Base-by-base conservation (phyloP, 2,888 invertebrate genomes). In the Clepsis dumicolana region DNA sequence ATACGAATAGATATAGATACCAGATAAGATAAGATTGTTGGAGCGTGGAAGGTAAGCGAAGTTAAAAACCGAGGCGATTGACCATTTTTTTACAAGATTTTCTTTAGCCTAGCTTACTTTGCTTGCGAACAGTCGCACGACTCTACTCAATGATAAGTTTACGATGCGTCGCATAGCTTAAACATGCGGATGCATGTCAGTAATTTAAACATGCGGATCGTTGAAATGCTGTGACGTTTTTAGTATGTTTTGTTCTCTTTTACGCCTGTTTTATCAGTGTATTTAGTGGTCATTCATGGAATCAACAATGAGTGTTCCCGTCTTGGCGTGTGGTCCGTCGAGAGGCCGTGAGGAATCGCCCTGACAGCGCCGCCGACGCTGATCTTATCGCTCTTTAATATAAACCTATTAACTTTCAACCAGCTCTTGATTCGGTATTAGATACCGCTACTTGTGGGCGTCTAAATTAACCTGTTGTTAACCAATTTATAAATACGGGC, bases 321-420 rank as follows among this genome's bases (percentile, higher is more conserved):
- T 73, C 71, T 77, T 83, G 82, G 86, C 87, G 88, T 89, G 90
- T 90, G 90, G 89, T 89, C 87, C 76, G 74, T 70, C 80, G 71
- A 75, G 80, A 80, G 80, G 79, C 79, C 81, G 72, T 68, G 80
- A 75, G 78, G 81, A 83, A 88, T 85, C 85, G 82, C 77, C 82
- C 84, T 82, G 89, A 89, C 87, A 86, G 84, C 77, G 70, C 72
- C 73, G 75, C 77, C 79, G 78, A 76, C 70, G 53, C 72, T 62
- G 90, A 89, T 89, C 80, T 82, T 88, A 90, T 89, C 88, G 78
- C 77, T 74, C 72, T 83, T 81, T 83, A 83, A 86, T 83, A 82
- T 83, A 83, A 84, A 82, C 82, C 80, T 84, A 84, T 86, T 81
- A 82, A 81, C 78, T 76, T 76, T 71, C 73, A 74, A 77, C 75